Conservation (phyloP, 2,888 invertebrate species). For the Strigamia crassipes region DNA sequence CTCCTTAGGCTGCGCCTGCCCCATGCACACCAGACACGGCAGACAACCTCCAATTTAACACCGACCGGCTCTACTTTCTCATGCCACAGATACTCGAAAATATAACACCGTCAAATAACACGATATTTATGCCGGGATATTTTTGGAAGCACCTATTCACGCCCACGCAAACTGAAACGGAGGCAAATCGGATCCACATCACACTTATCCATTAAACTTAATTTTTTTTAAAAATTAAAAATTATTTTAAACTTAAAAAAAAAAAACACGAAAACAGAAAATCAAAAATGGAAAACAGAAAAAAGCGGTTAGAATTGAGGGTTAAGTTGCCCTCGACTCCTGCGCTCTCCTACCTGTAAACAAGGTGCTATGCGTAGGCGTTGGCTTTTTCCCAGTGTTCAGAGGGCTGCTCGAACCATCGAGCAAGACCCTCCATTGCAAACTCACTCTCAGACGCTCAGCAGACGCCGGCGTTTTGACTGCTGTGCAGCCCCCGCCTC, state of each 20-base stretch:
- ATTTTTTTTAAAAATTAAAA: not conserved
- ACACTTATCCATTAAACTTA: not conserved
- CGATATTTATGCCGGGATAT: not conserved
- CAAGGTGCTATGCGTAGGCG: conserved; percentile 17
- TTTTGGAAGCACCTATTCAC: conserved; percentile 24
- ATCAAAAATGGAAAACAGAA: not conserved
- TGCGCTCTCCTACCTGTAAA: conserved; percentile 1
- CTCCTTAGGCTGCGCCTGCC: conserved; percentile 27
- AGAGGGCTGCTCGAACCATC: conserved; percentile 22
- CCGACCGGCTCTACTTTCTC: conserved; percentile 12
- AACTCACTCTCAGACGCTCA: conserved; percentile 15
- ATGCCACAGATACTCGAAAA: not conserved
- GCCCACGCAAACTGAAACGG: conserved; percentile 5
- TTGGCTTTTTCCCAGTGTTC: conserved; percentile 7
- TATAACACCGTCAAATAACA: conserved; percentile 13
- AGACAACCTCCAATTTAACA: conserved; percentile 40
- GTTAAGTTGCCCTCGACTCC: not conserved
- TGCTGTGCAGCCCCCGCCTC: conserved; percentile 17
- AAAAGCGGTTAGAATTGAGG: not conserved
- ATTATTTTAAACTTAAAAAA: not conserved
- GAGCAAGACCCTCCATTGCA: conserved; percentile 23
- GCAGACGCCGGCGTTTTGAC: conserved; percentile 27
- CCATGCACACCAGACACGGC: not conserved
- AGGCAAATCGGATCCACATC: not conserved
- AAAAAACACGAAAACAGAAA: not conserved